Base-by-base conservation (phyloP, 2,113 vertebrate species). In the Strix uralensis region DNA sequence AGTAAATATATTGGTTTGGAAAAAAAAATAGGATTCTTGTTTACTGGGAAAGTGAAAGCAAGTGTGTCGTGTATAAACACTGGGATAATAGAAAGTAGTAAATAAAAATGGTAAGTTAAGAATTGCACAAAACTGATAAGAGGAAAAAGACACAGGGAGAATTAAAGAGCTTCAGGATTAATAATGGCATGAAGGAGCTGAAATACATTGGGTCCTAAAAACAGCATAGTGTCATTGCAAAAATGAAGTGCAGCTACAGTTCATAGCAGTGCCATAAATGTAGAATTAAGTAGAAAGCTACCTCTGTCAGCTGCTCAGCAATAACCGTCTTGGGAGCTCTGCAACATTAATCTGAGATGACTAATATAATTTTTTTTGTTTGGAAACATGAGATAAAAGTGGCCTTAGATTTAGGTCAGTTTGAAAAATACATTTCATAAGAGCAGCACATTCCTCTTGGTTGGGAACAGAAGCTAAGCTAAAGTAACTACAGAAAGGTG, bases 91-190 rank as follows among this genome's bases (percentile, higher is more conserved):
- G 11, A 77, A 80, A 86, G 61, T 5, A 55, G 44, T 61, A 72
- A 82, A 91, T 82, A 88, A 96, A 89, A 96, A 85, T 46, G 5
- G 65, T 44, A 85, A 80, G 27, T 16, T 85, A 95, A 81, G 66
- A 94, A 80, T 73, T 77, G 49, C 46, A 72, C 40, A 93, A 82
- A 95, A 71, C 18, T 30, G 66, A 22, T 15, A 91, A 9, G 5
- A 32, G 65, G 4, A 8, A 40, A 47, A 74, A 74, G 26, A 42
- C 22, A 70, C 0, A 14, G 10, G 11, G 30, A 79, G 52, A 61
- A 72, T 65, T 71, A 55, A 82, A 85, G 40, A 93, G 26, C 44
- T 91, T 83, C 70, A 73, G 58, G 58, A 86, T 88, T 75, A 85
- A 82, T 47, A 32, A 79, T 40, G 25, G 17, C 13, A 3, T 52